Base-by-base conservation (phyloP, 2,888 invertebrate genomes). In the Nineta flava region DNA sequence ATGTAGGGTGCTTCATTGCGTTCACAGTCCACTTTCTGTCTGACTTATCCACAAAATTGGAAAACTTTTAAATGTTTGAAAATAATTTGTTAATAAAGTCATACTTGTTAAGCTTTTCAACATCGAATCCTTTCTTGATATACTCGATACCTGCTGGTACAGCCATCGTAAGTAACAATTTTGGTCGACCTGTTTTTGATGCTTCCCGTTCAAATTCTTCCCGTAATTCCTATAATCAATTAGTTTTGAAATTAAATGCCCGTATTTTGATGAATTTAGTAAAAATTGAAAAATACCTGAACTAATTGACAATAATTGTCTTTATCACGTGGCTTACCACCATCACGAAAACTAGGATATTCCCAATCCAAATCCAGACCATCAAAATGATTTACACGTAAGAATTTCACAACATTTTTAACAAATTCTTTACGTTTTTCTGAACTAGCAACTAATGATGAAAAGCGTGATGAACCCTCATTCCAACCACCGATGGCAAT, bases 401-500 rank as follows among this genome's bases (percentile, higher is more conserved):
- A 74, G 68, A 92, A 93, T 67, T 87, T 87, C 55, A 88, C 74
- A 54, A 81, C 75, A 61, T 88, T 88, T 68, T 82, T 85, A 50
- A 87, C 85, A 61, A 93, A 84, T 61, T 85, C 82, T 61, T 79
- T 81, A 53, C 93, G 73, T 53, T 83, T 72, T 35, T 83, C 84
- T 2, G 79, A 62, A 57, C 79, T 82, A 1, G 86, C 87, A 2
- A 92, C 91, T 74, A 93, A 77, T n/a, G 87, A 82, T 0, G 92
- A 92, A 68, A 93, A 93, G 53, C 79, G 68, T 13, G 83, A 75
- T 1, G 91, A 92, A 13, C 90, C 93, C 65, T 93, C 93, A 67
- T 92, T 93, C 93, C 93, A 93, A 1, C 93, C 82, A 1, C 93
- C 93, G 58, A 93, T 87, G 9, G 93, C 93, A 56, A 94, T 73